These are phyloP conservation scores for Phalacrocorax carbo DNA, from an alignment of 2,113 vertebrate genomes.

Conservation along the genomic window DNA sequence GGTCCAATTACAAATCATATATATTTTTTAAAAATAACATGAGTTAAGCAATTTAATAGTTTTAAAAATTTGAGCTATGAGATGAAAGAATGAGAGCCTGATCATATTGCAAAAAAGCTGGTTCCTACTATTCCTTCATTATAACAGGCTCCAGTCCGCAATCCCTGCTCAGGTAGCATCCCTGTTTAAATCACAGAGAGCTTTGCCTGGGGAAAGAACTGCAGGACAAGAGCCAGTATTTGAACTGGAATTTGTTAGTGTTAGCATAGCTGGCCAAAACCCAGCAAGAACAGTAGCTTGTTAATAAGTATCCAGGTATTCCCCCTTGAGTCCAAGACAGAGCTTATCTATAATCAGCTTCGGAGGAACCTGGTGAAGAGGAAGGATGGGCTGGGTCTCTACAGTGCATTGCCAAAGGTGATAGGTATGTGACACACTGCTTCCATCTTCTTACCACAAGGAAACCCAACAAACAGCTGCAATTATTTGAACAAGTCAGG, in stretches of 20 bases:
- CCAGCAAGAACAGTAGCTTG: neutral
- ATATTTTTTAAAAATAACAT: neutral
- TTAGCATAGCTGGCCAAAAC: neutral
- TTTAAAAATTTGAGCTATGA: neutral
- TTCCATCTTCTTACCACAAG: neutral
- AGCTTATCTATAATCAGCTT: neutral
- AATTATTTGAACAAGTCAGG: neutral
- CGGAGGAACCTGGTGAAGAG: neutral
- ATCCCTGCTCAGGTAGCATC: neutral
- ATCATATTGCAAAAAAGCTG: neutral
- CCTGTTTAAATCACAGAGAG: neutral
- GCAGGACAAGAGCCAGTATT: neutral
- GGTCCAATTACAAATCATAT: neutral
- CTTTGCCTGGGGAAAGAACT: neutral
- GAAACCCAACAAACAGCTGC: neutral
- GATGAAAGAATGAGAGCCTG: neutral
- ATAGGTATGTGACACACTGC: neutral
- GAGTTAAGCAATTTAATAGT: neutral
- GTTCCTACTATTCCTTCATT: neutral
- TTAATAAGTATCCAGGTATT: neutral
- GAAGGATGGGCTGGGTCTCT: neutral
- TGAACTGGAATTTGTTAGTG: neutral
- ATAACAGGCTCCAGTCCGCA: neutral
- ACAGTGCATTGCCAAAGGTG: neutral
- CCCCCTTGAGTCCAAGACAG: neutral